Base-by-base conservation (phyloP, 2,888 invertebrate species). In the Latrodectus hesperus region DNA sequence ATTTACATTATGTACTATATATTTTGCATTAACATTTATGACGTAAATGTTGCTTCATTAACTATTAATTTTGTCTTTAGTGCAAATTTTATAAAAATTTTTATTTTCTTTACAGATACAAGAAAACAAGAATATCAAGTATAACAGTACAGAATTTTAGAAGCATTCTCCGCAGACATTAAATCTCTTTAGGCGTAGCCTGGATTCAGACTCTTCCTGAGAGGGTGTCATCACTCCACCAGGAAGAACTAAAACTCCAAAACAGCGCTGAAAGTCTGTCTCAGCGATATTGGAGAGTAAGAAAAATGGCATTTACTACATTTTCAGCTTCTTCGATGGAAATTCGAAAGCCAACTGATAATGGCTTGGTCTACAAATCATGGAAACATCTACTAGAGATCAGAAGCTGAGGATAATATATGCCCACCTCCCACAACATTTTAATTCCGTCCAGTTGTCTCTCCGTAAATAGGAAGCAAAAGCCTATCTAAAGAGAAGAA, bases 381-480 rank as follows among this genome's bases (percentile, higher is more conserved):
- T 68, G 60, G 49, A 53, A 74, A 81, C 73, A 75, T 79, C 67
- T 16, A 64, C 71, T 64, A 70, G 52, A 82, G 74, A 70, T 49
- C 49, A 65, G 76, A 81, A 87, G 86, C 86, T 87, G 86, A 84
- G 67, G 73, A 71, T 72, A 79, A 76, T 70, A 78, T 83, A 81
- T 88, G 88, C 88, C 88, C 88, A 88, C 88, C 84, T 77, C 88
- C 80, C 88, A 84, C 88, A 88, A 83, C 84, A 88, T 88, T 84
- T 83, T 80, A 79, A 88, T 88, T 88, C 88, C 88, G 88, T 88
- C 88, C 88, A 88, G 83, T 38, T 38, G 38, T 88, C 88, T 82
- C 88, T 88, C 88, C 83, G 73, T 65, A 49, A 73, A 79, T 88
- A 88, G 86, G 86, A 84, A 83, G 51, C 60, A 16, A 60, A 74